Percentiles rank a stretch among this genome's conserved stretches.
phyloP scores from a whole-genome alignment of 2,113 vertebrate species.

The Bufo gargarizans region DNA sequence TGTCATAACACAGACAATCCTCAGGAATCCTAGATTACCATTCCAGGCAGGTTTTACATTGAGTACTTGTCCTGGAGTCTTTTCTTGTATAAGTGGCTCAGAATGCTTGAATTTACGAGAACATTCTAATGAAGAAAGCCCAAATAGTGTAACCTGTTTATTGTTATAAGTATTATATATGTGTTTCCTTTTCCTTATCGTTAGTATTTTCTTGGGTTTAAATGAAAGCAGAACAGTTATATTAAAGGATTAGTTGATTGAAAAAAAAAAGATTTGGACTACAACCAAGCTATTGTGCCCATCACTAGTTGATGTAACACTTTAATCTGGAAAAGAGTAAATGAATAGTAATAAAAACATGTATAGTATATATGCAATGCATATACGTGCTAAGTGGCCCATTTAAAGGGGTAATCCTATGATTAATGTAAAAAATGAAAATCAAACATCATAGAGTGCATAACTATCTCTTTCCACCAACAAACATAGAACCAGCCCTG shows the following conservation, averaged over 20 bases:
- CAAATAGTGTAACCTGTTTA: too few species aligned
- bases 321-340: background rate
- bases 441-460: too few species aligned
- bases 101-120: background rate
- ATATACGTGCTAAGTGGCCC: too few species aligned
- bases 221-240: background rate
- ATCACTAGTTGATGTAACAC: background rate
- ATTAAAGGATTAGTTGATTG: background rate
- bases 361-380: too few species aligned
- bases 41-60: constrained; percentile 27
- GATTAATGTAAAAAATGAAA: too few species aligned
- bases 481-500: too few species aligned
- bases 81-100: background rate
- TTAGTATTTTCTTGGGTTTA: background rate
- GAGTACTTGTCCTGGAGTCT: background rate
- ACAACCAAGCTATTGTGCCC: background rate
- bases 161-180: background rate
- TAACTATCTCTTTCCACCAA: too few species aligned
- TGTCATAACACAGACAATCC: constrained; percentile 22
- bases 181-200: background rate
- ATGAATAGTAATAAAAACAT: background rate
- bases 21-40: background rate
- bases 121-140: background rate
- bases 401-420: too few species aligned
- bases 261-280: background rate